These are phyloP conservation scores for Amphiprion ocellaris DNA, from an alignment of 2,113 vertebrate genomes.

Conservation along the genomic window DNA sequence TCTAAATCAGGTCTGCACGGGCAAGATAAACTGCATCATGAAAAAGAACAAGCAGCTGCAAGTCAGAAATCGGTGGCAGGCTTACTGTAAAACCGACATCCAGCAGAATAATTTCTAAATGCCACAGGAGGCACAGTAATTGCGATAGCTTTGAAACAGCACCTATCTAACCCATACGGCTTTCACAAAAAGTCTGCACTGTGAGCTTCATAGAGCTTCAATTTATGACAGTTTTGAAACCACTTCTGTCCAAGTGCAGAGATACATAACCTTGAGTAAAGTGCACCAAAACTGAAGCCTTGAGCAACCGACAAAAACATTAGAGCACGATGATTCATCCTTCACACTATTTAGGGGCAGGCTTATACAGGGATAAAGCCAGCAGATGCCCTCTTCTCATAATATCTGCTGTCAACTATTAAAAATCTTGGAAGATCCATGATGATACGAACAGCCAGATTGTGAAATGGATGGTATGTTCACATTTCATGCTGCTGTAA, in stretches of 20 bases:
- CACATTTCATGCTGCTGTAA: too few relatives aligned
- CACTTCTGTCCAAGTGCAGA: slow-evolving; percentile 5
- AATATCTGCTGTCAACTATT: neutral
- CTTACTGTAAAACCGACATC: neutral
- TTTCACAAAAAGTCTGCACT: neutral
- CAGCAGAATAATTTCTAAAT: neutral
- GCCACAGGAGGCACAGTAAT: neutral
- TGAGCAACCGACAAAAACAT: neutral
- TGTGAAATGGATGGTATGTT: too few relatives aligned
- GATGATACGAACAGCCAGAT: neutral
- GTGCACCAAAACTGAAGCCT: neutral
- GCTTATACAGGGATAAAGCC: slow-evolving; percentile 14
- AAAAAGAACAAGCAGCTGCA: neutral
- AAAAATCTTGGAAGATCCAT: neutral
- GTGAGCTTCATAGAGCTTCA: neutral
- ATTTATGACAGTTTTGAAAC: slow-evolving; percentile 35
- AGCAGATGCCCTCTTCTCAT: neutral
- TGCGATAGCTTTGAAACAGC: slow-evolving; percentile 2
- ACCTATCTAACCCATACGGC: neutral
- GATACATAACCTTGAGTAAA: neutral
- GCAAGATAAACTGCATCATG: neutral
- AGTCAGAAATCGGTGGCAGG: neutral
- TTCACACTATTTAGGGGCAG: neutral
- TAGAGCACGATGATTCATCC: slow-evolving; percentile 7
- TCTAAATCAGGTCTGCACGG: neutral